These are phyloP conservation scores for Hippocampus guttulatus DNA, from an alignment of 2,113 vertebrate species.

Conservation along the genomic window DNA sequence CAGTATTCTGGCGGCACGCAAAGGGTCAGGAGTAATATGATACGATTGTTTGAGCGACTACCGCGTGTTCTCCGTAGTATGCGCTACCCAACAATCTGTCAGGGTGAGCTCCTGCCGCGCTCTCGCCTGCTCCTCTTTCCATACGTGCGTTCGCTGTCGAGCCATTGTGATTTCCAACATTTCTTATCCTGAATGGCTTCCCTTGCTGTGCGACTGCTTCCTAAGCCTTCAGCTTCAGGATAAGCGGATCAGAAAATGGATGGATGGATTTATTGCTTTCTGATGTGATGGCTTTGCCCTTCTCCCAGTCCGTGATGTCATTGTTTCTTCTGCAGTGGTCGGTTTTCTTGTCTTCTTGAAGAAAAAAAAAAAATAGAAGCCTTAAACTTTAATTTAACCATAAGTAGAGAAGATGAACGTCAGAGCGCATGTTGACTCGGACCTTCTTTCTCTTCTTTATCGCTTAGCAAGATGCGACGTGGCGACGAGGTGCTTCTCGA, in stretches of 20 bases:
- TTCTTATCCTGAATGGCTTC: slow-evolving; percentile 27
- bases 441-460: not conserved
- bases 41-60: not conserved
- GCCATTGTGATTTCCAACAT: slow-evolving; percentile 43
- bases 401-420: no score
- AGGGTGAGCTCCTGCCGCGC: not conserved
- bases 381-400: no score
- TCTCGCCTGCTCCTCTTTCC: slow-evolving; percentile 21
- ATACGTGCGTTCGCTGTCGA: slow-evolving; percentile 42
- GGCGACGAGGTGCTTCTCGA: slow-evolving; percentile 36
- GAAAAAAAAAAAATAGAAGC: no score
- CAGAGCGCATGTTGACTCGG: no score
- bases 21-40: not conserved
- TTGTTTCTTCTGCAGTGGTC: no score
- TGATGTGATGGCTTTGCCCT: no score
- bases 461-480: slow-evolving; percentile 43
- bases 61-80: not conserved
- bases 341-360: no score
- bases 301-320: no score
- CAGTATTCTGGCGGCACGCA: not conserved
- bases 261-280: no score
- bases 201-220: slow-evolving; percentile 3
- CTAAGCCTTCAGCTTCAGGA: slow-evolving; percentile 11
- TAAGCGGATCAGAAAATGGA: no score
- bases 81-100: not conserved